Base-by-base conservation (phyloP, 2,113 vertebrate species). In the Scophthalmus maximus region DNA sequence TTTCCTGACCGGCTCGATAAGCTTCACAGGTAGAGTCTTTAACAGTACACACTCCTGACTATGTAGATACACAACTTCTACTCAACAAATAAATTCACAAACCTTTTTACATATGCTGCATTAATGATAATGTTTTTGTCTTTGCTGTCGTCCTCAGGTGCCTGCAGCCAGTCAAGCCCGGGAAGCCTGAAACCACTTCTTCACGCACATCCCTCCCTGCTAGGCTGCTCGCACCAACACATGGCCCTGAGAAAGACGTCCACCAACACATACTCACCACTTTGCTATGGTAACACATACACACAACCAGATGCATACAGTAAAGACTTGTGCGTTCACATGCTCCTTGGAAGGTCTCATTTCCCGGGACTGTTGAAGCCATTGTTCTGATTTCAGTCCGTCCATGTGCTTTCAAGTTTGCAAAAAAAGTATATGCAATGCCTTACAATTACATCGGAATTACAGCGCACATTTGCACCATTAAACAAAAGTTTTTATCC, bases 221-320 rank as follows among this genome's bases (percentile, higher is more conserved):
- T 29, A 53, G 34, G 6, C 25, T 20, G 6, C 44, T 75, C 25
- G 36, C 52, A 64, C 69, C 51, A 6, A 46, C 76, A 52, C 83
- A 71, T 2, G 85, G 86, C 42, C 85, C 89, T 4, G 90, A 92
- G 66, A 84, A 84, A 88, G 84, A 94, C 30, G 57, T 96, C 20
- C 27, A 93, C 29, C 83, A 68, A 3, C 91, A 95, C 25, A 20
- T 88, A 32, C 90, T 98, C 49, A 58, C 83, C 22, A 71, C 86
- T 64, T 68, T 96, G 44, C 92, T 97, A 89, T 94, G 94, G 97
- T 98, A 79, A 51, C 4, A 9, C 29, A 32, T 11, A 42, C 20
- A n/a, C 22, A 22, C 10, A 22, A 4, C 46, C 18, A 44, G 40
- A 47, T 12, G 11, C 36, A 38, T 12, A 11, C 36, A 38, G 36